Conservation (phyloP, 2,888 invertebrate species). For the Sarcophaga subvicina region DNA sequence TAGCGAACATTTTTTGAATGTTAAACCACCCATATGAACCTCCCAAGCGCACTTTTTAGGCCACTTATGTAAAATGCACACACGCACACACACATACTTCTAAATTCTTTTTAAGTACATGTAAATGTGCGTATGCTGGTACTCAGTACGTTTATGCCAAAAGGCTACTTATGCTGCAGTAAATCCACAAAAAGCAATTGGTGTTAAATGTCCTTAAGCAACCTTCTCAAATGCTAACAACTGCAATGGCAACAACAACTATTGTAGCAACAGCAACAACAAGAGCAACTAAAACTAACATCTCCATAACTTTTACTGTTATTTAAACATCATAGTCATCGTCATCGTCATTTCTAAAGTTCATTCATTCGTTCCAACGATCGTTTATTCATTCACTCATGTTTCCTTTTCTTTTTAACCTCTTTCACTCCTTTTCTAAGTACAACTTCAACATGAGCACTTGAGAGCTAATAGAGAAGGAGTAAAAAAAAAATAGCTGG, state of each 20-base stretch:
- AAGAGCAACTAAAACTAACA: too few species aligned
- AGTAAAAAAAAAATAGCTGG: background rate
- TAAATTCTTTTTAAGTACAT: background rate
- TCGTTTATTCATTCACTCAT: background rate
- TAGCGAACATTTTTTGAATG: background rate
- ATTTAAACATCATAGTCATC: background rate
- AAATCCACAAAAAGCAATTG: conserved; percentile 11
- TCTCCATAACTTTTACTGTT: background rate
- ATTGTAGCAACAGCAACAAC: background rate
- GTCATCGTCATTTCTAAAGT: background rate
- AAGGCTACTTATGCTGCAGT: background rate
- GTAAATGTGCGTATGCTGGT: background rate
- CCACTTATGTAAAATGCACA: background rate
- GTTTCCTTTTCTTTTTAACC: background rate
- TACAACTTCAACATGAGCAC: background rate
- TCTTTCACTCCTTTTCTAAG: background rate
- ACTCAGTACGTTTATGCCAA: background rate
- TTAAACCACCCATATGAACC: background rate
- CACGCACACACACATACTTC: background rate
- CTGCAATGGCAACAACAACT: background rate
- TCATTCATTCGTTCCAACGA: background rate
- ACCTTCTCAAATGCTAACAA: conserved; percentile 13
- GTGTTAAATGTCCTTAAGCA: conserved; percentile 28
- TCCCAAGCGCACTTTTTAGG: background rate
- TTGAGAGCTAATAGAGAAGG: background rate